These are phyloP conservation scores for Desmophyllum pertusum DNA, from an alignment of 92 coral and sea anemone genomes.

Conservation along the genomic window DNA sequence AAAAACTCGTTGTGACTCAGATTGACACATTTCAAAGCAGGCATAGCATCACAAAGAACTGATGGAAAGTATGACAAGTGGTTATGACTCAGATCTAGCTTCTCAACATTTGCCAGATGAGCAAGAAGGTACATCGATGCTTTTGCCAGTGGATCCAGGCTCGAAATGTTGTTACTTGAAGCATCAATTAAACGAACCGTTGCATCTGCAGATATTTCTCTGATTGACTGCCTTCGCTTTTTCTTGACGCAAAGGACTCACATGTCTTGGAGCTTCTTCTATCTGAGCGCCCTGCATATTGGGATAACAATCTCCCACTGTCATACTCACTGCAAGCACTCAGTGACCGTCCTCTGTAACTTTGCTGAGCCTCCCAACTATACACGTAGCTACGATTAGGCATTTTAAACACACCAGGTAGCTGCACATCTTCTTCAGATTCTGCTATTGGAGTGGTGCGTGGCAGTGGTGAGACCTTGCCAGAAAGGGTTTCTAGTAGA, in stretches of 20 bases:
- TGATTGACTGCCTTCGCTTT: constrained; percentile 48
- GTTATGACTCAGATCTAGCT: constrained; percentile 88
- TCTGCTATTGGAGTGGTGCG: neutral
- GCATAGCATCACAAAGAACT: constrained; percentile 79
- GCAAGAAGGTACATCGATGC: constrained; percentile 54
- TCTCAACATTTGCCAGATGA: constrained; percentile 73
- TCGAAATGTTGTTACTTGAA: constrained; percentile 77
- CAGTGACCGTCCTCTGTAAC: constrained; percentile 2
- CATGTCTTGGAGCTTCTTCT: neutral
- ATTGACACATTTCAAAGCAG: constrained; percentile 69
- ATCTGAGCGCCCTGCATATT: neutral
- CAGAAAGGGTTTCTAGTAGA: neutral
- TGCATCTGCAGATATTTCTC: constrained; percentile 40
- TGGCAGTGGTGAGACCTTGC: neutral
- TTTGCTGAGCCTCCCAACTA: constrained; percentile 18
- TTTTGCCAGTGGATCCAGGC: constrained; percentile 60
- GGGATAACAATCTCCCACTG: neutral
- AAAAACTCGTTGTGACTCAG: constrained; percentile 75
- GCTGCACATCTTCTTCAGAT: neutral
- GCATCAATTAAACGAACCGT: constrained; percentile 81
- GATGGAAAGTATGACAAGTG: constrained; percentile 64
- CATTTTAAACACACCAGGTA: constrained; percentile 29
- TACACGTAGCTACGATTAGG: constrained; percentile 32
- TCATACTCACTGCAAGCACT: constrained; percentile 4
- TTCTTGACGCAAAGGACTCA: constrained; percentile 10